A percentile compares a stretch with the other conserved stretches of the same genome.
phyloP scores from a whole-genome alignment of 2,113 vertebrate genomes.

The Mus musculus region GRCm39 chr4:46078001-46078500 shows the following conservation, averaged over 20 bases:
- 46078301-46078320: constrained; percentile 89
- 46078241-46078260: constrained; percentile 60
- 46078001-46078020: not conserved
- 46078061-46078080: not conserved
- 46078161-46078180: not conserved
- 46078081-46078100: not conserved
- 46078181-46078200: not conserved
- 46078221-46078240: constrained; percentile 65
- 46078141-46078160: not conserved
- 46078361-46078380: constrained; percentile 94
- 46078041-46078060: not conserved
- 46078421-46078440: constrained; percentile 95
- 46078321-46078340: constrained; percentile 95
- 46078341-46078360: constrained; percentile 99
- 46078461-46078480: constrained; percentile 94
- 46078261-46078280: not conserved
- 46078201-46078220: constrained; percentile 51
- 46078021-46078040: not conserved
- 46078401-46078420: constrained; percentile 98
- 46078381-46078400: constrained; percentile 95
- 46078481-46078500: not conserved
- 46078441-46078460: constrained; percentile 96
- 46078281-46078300: not conserved
- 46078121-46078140: not conserved
- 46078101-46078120: not conserved